Conservation (phyloP, 2,113 vertebrate species). For the Catharus fuscescens region DNA sequence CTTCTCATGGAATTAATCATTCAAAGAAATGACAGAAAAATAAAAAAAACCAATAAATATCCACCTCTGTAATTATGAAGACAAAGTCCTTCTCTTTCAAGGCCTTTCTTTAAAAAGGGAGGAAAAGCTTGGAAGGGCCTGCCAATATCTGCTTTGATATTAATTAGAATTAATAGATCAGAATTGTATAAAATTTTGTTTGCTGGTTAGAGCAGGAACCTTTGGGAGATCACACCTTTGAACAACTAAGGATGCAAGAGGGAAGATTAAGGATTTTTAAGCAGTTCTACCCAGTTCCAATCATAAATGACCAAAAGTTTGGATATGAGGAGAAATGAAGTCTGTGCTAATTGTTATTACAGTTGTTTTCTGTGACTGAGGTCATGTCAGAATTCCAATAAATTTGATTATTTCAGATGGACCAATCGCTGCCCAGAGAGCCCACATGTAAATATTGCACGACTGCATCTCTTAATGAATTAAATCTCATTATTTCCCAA, state of each 20-base stretch:
- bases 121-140: background rate
- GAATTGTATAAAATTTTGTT: background rate
- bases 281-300: background rate
- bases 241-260: background rate
- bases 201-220: background rate
- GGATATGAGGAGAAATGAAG: background rate
- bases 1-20: background rate
- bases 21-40: background rate
- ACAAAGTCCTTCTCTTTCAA: background rate
- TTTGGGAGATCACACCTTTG: background rate
- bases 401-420: background rate
- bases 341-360: background rate
- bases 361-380: background rate
- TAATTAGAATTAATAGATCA: background rate
- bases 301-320: background rate
- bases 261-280: background rate
- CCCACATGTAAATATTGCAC: rapidly evolving
- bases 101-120: background rate
- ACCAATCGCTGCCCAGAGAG: background rate
- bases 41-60: background rate
- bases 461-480: background rate
- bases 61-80: background rate
- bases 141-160: background rate
- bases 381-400: background rate
- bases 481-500: background rate